Evolutionary conservation across 2,113 vertebrate species (phyloP), one percentile per base, ranked within the genome.

Genomic region (Empidonax alnorum): DNA sequence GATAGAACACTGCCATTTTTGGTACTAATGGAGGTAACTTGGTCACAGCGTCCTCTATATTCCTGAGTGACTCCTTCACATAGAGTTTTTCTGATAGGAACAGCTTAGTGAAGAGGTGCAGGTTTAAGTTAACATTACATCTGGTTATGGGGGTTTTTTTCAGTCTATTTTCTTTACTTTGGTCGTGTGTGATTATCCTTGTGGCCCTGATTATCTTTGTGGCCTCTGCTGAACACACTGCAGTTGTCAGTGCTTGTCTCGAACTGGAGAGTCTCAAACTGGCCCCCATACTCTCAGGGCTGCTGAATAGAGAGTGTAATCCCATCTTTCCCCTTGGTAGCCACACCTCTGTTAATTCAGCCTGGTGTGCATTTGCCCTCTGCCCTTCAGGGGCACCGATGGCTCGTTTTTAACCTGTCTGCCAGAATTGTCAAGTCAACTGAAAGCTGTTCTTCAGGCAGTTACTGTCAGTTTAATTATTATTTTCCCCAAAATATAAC

Each of bases 221-320:
- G 37, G 24, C 28, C 42, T 56, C 16, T 67, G 1, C 14, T 44
- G 46, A n/a, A 25, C 35, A 28, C 12, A 4, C 3, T 10, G 49
- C 19, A 33, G 21, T 14, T 68, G 37, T 24, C 12, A 23, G 30
- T 41, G 24, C 44, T 21, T 39, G 8, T 27, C 66, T 22, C 28
- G 39, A 23, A n/a, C 35, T 41, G 66, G 21, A 25, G 4, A 3
- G 5, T 55, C 53, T 14, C 30, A 46, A 14, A 41, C n/a, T 52
- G 41, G 9, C 19, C 50, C 24, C n/a, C 52, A 0, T 28, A 19
- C 6, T 42, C 49, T 59, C 11, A 6, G 5, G 15, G 23, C 2
- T 27, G 31, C 31, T 47, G 17, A 75, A 31, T 5, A 39, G 28
- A 27, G 28, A 44, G 22, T 59, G 9, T 7, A 37, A 14, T 41